phyloP scores from a whole-genome alignment of 2,797 vertebrate species.

The Acestrorhynchus altus region DNA sequence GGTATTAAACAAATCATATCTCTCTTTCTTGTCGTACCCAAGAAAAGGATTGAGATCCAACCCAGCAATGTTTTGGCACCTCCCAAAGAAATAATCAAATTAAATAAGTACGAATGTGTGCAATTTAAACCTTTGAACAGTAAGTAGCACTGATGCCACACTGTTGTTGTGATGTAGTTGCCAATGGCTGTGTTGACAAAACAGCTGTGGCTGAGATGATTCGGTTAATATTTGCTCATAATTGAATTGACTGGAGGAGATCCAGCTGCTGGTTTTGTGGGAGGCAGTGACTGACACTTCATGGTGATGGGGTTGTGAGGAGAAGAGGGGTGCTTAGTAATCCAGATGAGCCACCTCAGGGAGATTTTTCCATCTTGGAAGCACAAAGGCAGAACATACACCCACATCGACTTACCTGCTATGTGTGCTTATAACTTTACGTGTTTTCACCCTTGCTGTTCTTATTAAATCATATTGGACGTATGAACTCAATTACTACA shows the following conservation, averaged over 20 bases:
- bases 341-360: constrained; percentile 34
- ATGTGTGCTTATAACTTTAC: constrained; percentile 18
- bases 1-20: no score
- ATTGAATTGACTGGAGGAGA: constrained; percentile 38
- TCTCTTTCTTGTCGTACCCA: no score
- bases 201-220: constrained; percentile 49
- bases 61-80: background rate
- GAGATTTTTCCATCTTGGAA: background rate
- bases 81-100: background rate
- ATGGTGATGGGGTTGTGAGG: background rate
- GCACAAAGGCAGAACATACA: background rate
- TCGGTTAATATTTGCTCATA: constrained; percentile 43
- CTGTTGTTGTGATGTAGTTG: constrained; percentile 36
- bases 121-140: background rate
- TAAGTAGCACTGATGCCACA: background rate
- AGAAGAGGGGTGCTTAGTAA: background rate
- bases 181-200: constrained; percentile 44
- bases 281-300: constrained; percentile 40
- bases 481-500: background rate
- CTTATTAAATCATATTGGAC: background rate
- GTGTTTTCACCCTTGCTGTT: constrained; percentile 32
- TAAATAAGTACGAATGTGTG: background rate
- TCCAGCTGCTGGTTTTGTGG: constrained; percentile 41
- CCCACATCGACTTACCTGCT: constrained; percentile 9
- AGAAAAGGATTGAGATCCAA: background rate